Percentiles rank a stretch among this genome's conserved stretches.
phyloP scores from a whole-genome alignment of 2,797 vertebrate species.

The Typhlichthys subterraneus region DNA sequence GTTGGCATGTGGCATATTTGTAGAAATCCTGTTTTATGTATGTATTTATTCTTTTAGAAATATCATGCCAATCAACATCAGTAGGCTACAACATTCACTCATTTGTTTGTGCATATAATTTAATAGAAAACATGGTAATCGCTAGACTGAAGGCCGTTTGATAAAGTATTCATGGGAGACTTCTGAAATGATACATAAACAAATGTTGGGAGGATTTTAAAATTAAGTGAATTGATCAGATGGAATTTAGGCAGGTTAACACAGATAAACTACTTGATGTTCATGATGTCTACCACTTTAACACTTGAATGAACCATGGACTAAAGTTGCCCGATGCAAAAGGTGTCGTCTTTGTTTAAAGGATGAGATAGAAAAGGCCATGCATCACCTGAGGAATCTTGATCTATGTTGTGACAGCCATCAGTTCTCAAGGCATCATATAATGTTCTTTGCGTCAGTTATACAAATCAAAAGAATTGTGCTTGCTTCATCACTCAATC shows the following conservation, averaged over 20 bases:
- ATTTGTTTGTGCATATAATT: constrained; percentile 52
- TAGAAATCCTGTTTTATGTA: too few species aligned
- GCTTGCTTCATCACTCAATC: constrained; percentile 34
- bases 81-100: constrained; percentile 25
- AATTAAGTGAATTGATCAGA: constrained; percentile 7
- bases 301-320: constrained; percentile 13
- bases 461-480: constrained; percentile 13
- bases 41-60: constrained; percentile 35
- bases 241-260: constrained; percentile 17
- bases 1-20: too few species aligned
- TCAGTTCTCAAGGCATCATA: constrained; percentile 26
- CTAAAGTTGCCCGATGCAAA: constrained; percentile 45
- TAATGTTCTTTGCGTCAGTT: constrained; percentile 34
- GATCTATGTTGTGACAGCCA: constrained; percentile 39
- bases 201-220: constrained; percentile 16
- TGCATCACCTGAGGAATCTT: constrained; percentile 68
- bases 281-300: constrained; percentile 36
- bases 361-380: constrained; percentile 52
- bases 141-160: too few species aligned
- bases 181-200: constrained; percentile 54
- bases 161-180: too few species aligned
- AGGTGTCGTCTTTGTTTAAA: constrained; percentile 35
- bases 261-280: constrained; percentile 9
- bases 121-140: constrained; percentile 49
- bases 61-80: constrained; percentile 29